A percentile compares a stretch with the other conserved stretches of the same genome.
phyloP scores from a whole-genome alignment of 2,888 invertebrate species.

The Lacanobia wlatinum region DNA sequence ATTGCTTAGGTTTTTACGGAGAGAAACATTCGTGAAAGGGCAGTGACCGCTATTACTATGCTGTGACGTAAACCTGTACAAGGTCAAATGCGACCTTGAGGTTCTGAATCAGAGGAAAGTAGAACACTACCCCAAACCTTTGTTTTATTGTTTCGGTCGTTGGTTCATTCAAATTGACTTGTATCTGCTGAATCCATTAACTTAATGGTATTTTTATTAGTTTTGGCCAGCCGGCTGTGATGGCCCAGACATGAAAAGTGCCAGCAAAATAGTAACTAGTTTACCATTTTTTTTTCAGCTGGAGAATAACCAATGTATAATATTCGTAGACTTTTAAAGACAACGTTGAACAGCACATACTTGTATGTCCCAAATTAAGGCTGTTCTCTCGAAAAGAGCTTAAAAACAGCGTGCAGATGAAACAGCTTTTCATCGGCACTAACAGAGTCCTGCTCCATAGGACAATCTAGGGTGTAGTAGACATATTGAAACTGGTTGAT shows the following conservation, averaged over 20 bases:
- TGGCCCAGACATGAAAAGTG: neutral
- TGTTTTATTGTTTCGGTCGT: slow-evolving; percentile 30
- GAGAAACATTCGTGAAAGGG: neutral
- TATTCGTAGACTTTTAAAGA: too few relatives aligned
- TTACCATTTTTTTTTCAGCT: too few relatives aligned
- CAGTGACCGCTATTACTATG: neutral
- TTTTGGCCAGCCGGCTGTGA: slow-evolving; percentile 11
- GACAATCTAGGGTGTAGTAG: too few relatives aligned
- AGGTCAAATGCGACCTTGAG: slow-evolving; percentile 2
- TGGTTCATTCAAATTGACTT: slow-evolving; percentile 33
- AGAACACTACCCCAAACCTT: slow-evolving; percentile 5
- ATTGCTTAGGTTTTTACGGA: neutral
- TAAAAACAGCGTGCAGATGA: too few relatives aligned
- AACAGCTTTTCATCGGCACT: too few relatives aligned
- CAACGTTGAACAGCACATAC: too few relatives aligned
- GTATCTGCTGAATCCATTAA: slow-evolving; percentile 36
- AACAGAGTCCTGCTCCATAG: too few relatives aligned
- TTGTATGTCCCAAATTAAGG: too few relatives aligned
- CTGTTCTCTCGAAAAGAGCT: too few relatives aligned
- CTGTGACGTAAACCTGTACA: neutral
- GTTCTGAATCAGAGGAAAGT: neutral
- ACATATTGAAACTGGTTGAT: too few relatives aligned
- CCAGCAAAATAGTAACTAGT: neutral
- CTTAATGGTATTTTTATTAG: slow-evolving; percentile 47
- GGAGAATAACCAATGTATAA: too few relatives aligned